These are phyloP conservation scores for Hirtodrosophila duncani DNA, from an alignment of 2,888 invertebrate species.

Conservation along the genomic window DNA sequence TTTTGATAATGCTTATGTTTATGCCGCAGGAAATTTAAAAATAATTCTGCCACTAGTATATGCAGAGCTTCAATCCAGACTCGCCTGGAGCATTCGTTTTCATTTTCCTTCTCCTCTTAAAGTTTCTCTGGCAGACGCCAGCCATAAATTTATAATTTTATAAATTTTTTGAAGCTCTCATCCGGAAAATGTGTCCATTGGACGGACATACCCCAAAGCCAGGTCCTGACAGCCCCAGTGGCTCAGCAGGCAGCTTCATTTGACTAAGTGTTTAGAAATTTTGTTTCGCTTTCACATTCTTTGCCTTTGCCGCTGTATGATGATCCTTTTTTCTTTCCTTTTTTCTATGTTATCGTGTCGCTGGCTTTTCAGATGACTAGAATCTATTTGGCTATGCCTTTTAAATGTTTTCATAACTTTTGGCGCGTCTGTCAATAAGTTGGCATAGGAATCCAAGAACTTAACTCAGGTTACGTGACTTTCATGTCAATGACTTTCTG, in stretches of 20 bases:
- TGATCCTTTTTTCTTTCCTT: slow-evolving; percentile 8
- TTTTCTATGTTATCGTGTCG: slow-evolving; percentile 1
- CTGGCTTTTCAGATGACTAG: slow-evolving; percentile 11
- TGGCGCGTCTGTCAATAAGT: slow-evolving; percentile 46
- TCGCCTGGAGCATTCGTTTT: slow-evolving; percentile 23
- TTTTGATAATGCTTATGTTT: slow-evolving; percentile 38
- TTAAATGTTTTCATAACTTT: slow-evolving; percentile 68
- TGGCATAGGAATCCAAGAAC: slow-evolving; percentile 33
- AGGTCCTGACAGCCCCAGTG: slow-evolving; percentile 6
- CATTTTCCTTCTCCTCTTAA: no score
- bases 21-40: no score
- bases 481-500: slow-evolving; percentile 52
- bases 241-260: slow-evolving; percentile 31
- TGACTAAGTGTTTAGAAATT: slow-evolving; percentile 43
- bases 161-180: slow-evolving; percentile 54
- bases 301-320: not conserved
- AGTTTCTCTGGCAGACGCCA: slow-evolving; percentile 50
- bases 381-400: slow-evolving; percentile 37
- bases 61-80: no score
- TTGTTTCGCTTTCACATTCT: slow-evolving; percentile 25
- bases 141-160: slow-evolving; percentile 57
- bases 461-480: slow-evolving; percentile 61
- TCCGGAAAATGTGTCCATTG: slow-evolving; percentile 59
- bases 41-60: no score
- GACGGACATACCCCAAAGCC: no score